Conservation (phyloP, 2,888 invertebrate genomes). For the Lithodes maja region DNA sequence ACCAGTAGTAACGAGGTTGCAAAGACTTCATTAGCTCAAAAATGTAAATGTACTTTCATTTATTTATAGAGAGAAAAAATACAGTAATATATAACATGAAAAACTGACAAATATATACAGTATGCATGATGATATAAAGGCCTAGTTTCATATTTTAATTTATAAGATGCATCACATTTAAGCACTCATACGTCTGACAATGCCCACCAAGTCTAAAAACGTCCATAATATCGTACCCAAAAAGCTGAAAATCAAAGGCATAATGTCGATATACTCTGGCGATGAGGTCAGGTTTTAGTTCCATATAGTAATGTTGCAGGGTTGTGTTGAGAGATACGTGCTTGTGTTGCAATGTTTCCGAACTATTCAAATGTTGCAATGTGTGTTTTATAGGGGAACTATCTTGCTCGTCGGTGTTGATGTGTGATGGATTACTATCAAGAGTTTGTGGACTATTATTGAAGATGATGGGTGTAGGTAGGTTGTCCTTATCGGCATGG, state of each 20-base stretch:
- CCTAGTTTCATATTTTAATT: not conserved
- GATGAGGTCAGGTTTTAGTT: constrained; percentile 51
- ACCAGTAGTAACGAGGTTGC: too few species aligned
- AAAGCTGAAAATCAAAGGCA: constrained; percentile 66
- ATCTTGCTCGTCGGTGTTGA: not conserved
- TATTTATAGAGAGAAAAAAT: too few species aligned
- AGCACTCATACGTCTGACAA: constrained; percentile 30
- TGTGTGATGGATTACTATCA: not conserved
- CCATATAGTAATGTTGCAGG: constrained; percentile 46
- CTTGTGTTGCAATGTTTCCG: not conserved
- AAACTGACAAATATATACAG: too few species aligned
- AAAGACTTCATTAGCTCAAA: too few species aligned
- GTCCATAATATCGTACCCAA: constrained; percentile 67
- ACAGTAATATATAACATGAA: too few species aligned
- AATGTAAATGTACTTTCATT: too few species aligned
- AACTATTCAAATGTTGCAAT: too few species aligned
- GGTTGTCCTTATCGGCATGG: not conserved
- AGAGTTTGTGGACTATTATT: not conserved
- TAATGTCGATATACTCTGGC: constrained; percentile 46
- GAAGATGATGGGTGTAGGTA: not conserved
- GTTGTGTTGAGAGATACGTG: not conserved
- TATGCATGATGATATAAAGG: too few species aligned
- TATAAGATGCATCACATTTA: constrained; percentile 17
- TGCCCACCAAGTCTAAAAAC: constrained; percentile 61
- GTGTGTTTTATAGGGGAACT: not conserved